Evolutionary conservation across 2,113 vertebrate species (phyloP), one percentile per base, ranked within the genome.

Genomic region (Rhabdornis inornatus): DNA sequence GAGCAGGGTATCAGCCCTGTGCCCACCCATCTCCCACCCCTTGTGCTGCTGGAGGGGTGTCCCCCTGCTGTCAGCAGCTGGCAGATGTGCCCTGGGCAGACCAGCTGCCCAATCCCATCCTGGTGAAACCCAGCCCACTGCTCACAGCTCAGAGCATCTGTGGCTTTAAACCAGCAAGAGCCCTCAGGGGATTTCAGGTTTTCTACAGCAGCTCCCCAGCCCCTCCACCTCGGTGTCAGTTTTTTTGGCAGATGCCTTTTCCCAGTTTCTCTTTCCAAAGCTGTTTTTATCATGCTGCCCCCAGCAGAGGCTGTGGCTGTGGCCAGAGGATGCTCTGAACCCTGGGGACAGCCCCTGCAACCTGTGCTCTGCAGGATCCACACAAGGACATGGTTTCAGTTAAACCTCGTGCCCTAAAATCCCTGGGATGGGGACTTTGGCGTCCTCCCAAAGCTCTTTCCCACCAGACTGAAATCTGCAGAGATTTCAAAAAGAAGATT

Each of bases 401-500:
- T 68, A 72, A 87, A 47, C 14, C 23, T 33, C 0, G 0, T 49
- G 28, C 44, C 57, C 61, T 63, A 49, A 71, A 78, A 59, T 84
- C 44, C 49, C 22, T 0, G 1, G 47, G 39, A 66, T 57, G 35
- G 9, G 27, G 49, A 42, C 37, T 91, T 79, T 30, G 0, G 0
- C 28, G 37, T 82, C 81, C 33, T 76, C 52, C 70, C 44, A 68
- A 69, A 71, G 44, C 60, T 40, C 33, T 5, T 64, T 85, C 57
- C 65, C 53, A 69, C 13, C 35, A 75, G 25, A 31, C 0, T 68
- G 61, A 71, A 78, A 75, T 20, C 87, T 55, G 49, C 66, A 69
- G 65, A 57, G 94, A 49, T 87, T 87, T 84, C 84, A 83, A 82
- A 82, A 94, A 25, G 63, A 85, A 92, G 47, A 45, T 76, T 45